Evolutionary conservation across 2,113 vertebrate genomes (phyloP).

Genomic region (Lipophrys pholis): DNA sequence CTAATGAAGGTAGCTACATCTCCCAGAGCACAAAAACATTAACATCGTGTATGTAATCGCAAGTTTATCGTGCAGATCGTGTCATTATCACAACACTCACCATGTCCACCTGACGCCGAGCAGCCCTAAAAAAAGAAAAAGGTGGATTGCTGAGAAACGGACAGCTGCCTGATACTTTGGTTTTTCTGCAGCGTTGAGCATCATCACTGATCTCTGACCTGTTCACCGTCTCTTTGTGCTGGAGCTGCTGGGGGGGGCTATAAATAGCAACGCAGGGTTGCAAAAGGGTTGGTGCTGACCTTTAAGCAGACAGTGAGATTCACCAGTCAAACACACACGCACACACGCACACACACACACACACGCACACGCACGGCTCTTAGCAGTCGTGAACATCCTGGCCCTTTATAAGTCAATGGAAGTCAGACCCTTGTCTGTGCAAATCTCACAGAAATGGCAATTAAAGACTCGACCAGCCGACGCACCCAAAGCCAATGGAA

Average conservation of each 20-base stretch:
- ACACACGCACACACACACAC: neutral
- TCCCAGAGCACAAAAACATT: no score
- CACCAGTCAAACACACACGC: slow-evolving; percentile 20
- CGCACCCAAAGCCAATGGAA: slow-evolving; percentile 2
- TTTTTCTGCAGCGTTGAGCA: slow-evolving; percentile 38
- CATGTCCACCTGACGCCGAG: no score
- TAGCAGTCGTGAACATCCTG: slow-evolving; percentile 49
- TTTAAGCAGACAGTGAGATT: slow-evolving; percentile 64
- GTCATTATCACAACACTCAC: no score
- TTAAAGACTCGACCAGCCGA: neutral
- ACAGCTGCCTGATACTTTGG: slow-evolving; percentile 24
- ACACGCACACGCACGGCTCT: slow-evolving; percentile 18
- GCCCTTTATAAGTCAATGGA: slow-evolving; percentile 47
- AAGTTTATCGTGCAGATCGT: no score
- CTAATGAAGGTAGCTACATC: no score
- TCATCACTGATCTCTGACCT: slow-evolving; percentile 28
- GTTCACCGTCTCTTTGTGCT: slow-evolving; percentile 46
- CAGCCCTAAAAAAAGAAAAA: no score
- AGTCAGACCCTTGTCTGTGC: slow-evolving; percentile 35
- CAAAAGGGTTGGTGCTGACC: slow-evolving; percentile 59
- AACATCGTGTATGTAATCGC: no score
- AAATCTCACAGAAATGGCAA: slow-evolving; percentile 38
- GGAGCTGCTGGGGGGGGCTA: slow-evolving; percentile 50
- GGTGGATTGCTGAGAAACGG: no score
- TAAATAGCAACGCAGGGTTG: slow-evolving; percentile 64